Conservation (phyloP, 2,113 vertebrate species). For the Bubalus kerabau region DNA sequence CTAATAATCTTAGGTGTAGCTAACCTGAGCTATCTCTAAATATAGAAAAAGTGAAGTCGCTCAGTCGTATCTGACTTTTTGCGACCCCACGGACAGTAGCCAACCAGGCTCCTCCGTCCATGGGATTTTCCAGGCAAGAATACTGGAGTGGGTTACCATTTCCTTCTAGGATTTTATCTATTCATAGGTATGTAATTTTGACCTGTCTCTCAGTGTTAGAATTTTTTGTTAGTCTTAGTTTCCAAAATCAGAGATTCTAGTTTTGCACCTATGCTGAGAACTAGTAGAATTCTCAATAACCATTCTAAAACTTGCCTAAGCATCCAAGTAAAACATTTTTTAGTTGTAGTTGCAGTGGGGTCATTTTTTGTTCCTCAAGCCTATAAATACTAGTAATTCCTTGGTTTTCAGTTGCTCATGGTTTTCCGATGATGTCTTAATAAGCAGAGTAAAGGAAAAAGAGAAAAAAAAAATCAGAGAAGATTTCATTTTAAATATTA, state of each 20-base stretch:
- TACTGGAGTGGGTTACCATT: not conserved
- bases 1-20: not conserved
- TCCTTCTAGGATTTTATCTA: not conserved
- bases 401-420: not conserved
- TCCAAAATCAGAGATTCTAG: slow-evolving; percentile 20
- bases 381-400: not conserved
- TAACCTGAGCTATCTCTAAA: not conserved
- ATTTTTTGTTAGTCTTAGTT: not conserved
- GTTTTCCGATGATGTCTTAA: not conserved
- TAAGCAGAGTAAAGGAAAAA: not conserved
- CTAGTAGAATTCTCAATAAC: not conserved
- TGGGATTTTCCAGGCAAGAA: not conserved
- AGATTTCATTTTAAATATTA: not conserved
- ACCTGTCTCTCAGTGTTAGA: not conserved
- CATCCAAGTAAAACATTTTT: not conserved
- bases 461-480: not conserved
- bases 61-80: too few species aligned
- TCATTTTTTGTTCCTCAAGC: not conserved
- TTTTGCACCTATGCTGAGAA: not conserved
- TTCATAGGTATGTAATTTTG: not conserved
- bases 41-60: too few species aligned
- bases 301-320: not conserved
- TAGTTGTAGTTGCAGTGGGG: not conserved
- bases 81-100: too few species aligned
- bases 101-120: not conserved